phyloP scores from a whole-genome alignment of 1,140 invertebrate genomes.

The Anastatus disparis region DNA sequence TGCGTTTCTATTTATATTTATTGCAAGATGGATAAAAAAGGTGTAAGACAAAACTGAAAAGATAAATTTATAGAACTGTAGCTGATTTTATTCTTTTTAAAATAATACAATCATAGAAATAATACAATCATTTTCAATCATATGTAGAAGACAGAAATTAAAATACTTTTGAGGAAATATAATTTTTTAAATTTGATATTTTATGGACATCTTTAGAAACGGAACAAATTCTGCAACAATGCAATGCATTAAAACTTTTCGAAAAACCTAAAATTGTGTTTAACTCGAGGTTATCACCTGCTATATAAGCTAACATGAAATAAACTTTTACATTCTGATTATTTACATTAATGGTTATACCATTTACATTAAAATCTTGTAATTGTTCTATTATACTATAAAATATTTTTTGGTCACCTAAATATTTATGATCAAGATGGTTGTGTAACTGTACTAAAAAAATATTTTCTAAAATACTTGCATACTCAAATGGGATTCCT shows the following conservation, averaged over 20 bases:
- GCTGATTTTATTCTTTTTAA: too few relatives aligned
- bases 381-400: slow-evolving; percentile 6
- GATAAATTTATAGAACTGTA: too few relatives aligned
- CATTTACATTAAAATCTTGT: not conserved
- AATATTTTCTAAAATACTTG: slow-evolving; percentile 29
- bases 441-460: slow-evolving; percentile 27
- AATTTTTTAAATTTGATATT: too few relatives aligned
- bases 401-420: slow-evolving; percentile 14
- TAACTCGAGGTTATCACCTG: slow-evolving; percentile 24
- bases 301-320: slow-evolving; percentile 2
- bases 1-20: too few relatives aligned
- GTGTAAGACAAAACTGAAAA: too few relatives aligned
- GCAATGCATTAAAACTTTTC: not conserved
- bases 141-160: too few relatives aligned
- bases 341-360: slow-evolving; percentile 7
- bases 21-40: too few relatives aligned
- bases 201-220: slow-evolving; percentile 2
- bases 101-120: too few relatives aligned
- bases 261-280: slow-evolving; percentile 14
- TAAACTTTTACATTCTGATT: not conserved
- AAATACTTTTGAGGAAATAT: too few relatives aligned
- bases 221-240: slow-evolving; percentile 3
- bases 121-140: too few relatives aligned
- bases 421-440: not conserved
- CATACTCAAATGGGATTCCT: slow-evolving; percentile 1